Percentiles rank a stretch among this genome's conserved stretches.
These are phyloP conservation scores for Oostethus manadensis DNA, from an alignment of 2,113 vertebrate genomes.

Conservation along the genomic window DNA sequence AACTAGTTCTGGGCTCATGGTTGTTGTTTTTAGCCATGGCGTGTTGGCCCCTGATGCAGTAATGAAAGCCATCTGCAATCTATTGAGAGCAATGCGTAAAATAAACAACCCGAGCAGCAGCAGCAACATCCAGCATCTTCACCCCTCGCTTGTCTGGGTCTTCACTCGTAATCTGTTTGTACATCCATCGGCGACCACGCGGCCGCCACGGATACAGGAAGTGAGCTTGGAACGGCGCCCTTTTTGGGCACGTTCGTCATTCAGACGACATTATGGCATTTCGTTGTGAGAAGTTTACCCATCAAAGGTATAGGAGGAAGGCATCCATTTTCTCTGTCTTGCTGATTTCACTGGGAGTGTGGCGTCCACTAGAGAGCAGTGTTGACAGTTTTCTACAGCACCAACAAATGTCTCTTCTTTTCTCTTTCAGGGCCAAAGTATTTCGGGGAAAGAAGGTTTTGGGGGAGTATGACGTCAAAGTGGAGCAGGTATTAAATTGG, in stretches of 20 bases:
- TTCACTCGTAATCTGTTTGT: conserved; percentile 17
- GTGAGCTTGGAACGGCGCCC: background rate
- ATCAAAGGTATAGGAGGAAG: conserved; percentile 3
- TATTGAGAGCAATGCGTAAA: conserved; percentile 18
- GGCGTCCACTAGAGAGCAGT: conserved; percentile 71
- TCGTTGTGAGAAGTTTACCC: conserved; percentile 11
- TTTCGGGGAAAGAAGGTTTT: conserved; percentile 94
- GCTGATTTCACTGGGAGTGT: background rate
- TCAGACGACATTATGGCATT: conserved; percentile 6
- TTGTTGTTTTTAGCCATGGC: conserved; percentile 18
- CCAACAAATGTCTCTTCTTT: conserved; percentile 1
- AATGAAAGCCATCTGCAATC: conserved; percentile 24
- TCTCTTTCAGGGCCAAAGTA: conserved; percentile 80
- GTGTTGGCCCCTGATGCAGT: conserved; percentile 12
- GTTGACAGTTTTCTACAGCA: conserved; percentile 32
- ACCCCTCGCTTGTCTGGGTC: background rate
- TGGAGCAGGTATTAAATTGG: conserved; percentile 84
- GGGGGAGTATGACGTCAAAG: conserved; percentile 91
- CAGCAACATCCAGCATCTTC: conserved; percentile 3
- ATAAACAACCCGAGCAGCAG: conserved; percentile 18
- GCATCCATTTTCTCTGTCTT: conserved; percentile 44
- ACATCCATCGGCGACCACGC: conserved; percentile 11
- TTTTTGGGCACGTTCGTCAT: conserved; percentile 22
- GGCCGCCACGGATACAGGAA: conserved; percentile 18
- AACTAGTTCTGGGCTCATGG: background rate